These are phyloP conservation scores for Chaetorhynchus papuensis DNA, from an alignment of 2,113 vertebrate species.

Conservation along the genomic window DNA sequence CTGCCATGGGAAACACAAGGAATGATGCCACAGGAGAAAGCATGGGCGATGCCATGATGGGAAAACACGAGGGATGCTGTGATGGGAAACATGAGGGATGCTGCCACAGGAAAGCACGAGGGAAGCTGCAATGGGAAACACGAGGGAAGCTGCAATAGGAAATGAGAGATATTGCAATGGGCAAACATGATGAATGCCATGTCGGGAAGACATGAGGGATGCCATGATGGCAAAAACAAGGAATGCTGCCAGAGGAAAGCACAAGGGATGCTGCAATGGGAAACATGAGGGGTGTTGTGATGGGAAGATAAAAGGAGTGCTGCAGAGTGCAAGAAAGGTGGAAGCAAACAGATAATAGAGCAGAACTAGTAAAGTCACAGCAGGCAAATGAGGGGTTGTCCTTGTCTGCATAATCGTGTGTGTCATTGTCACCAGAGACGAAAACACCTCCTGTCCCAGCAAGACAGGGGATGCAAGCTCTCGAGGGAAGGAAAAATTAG, in stretches of 20 bases:
- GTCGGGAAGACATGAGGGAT: neutral
- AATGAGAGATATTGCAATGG: neutral
- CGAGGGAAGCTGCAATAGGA: neutral
- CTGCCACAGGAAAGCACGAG: neutral
- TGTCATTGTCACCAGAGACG: neutral
- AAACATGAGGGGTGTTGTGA: neutral
- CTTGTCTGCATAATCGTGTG: neutral
- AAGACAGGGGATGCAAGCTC: neutral
- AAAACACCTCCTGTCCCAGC: slow-evolving; percentile 3
- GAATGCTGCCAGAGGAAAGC: neutral
- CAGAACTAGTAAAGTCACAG: neutral
- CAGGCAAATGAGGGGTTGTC: slow-evolving; percentile 5
- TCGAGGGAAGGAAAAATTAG: neutral
- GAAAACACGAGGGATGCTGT: neutral
- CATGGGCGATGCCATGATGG: neutral
- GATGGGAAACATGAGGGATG: neutral
- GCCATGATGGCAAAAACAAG: neutral
- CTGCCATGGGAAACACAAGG: neutral
- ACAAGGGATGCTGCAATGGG: neutral
- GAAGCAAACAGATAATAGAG: neutral
- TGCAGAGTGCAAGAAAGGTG: neutral
- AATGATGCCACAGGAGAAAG: neutral
- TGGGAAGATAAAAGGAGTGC: neutral
- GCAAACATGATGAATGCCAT: neutral
- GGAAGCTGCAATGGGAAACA: neutral